These are phyloP conservation scores for Idaea aversata DNA, from an alignment of 2,888 invertebrate genomes.

Conservation along the genomic window DNA sequence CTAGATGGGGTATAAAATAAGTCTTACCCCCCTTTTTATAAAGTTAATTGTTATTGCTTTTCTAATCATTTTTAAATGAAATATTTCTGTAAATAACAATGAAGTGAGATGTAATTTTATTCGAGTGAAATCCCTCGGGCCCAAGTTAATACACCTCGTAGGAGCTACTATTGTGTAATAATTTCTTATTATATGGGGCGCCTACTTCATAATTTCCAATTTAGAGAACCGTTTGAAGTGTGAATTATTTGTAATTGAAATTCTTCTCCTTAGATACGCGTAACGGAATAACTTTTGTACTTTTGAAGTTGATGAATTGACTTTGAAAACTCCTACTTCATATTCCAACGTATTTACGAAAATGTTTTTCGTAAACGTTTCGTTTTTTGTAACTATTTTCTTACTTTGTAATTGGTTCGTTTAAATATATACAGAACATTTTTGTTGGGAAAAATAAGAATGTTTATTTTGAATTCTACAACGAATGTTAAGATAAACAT, in stretches of 20 bases:
- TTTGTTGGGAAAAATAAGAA: too few species aligned
- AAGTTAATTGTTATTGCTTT: constrained; percentile 1
- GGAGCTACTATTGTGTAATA: constrained; percentile 27
- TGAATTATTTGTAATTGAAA: constrained; percentile 30
- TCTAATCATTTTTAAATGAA: constrained; percentile 10
- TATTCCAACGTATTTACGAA: background rate
- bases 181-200: constrained; percentile 26
- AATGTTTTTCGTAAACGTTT: background rate
- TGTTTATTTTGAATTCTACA: too few species aligned
- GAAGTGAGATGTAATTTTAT: constrained; percentile 17
- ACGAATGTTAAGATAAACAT: too few species aligned
- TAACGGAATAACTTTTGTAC: constrained; percentile 26
- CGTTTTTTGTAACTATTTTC: background rate
- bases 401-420: background rate
- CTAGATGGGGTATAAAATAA: background rate
- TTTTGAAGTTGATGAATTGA: constrained; percentile 25
- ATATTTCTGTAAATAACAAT: constrained; percentile 16
- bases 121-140: constrained; percentile 12
- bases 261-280: constrained; percentile 18
- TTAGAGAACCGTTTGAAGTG: constrained; percentile 29
- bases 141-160: constrained; percentile 23
- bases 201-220: constrained; percentile 29
- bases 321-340: constrained; percentile 7
- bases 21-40: background rate
- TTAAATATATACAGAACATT: background rate